Conservation (phyloP, 2,888 invertebrate species). For the Drosophila phalerata region DNA sequence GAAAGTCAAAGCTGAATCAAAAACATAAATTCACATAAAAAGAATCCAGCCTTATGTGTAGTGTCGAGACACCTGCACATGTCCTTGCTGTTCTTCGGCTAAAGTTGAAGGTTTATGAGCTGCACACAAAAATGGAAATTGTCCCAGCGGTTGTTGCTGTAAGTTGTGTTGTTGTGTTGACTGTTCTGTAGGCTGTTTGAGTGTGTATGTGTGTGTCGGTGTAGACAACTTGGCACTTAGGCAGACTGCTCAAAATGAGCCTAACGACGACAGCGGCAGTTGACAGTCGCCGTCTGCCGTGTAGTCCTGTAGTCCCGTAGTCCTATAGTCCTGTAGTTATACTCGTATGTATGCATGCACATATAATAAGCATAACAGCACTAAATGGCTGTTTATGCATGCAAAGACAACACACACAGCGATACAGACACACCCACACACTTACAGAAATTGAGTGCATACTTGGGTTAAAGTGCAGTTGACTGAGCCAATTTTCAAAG, state of each 20-base stretch:
- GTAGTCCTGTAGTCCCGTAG: conserved; percentile 15
- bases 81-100: conserved; percentile 63
- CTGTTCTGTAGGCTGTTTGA: conserved; percentile 6
- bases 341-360: conserved; percentile 42
- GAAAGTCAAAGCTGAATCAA: conserved; percentile 67
- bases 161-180: conserved; percentile 34
- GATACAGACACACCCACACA: conserved; percentile 24
- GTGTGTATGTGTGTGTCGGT: conserved; percentile 5
- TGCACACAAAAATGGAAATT: conserved; percentile 79
- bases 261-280: conserved; percentile 65
- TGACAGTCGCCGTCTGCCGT: conserved; percentile 54
- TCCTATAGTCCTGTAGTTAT: conserved; percentile 8
- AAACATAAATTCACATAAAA: conserved; percentile 81
- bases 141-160: conserved; percentile 60
- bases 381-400: conserved; percentile 79
- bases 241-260: conserved; percentile 75
- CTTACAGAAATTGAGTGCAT: conserved; percentile 76
- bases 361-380: conserved; percentile 78
- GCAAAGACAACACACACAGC: conserved; percentile 59
- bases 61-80: conserved; percentile 67
- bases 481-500: conserved; percentile 72
- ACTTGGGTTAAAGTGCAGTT: conserved; percentile 74
- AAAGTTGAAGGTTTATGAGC: conserved; percentile 80
- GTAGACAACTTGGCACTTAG: conserved; percentile 68
- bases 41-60: conserved; percentile 42